A percentile compares a stretch with the other conserved stretches of the same genome.
These are phyloP conservation scores for Hirudinaria manillensis DNA, from an alignment of 2,888 invertebrate species.

Conservation along the genomic window DNA sequence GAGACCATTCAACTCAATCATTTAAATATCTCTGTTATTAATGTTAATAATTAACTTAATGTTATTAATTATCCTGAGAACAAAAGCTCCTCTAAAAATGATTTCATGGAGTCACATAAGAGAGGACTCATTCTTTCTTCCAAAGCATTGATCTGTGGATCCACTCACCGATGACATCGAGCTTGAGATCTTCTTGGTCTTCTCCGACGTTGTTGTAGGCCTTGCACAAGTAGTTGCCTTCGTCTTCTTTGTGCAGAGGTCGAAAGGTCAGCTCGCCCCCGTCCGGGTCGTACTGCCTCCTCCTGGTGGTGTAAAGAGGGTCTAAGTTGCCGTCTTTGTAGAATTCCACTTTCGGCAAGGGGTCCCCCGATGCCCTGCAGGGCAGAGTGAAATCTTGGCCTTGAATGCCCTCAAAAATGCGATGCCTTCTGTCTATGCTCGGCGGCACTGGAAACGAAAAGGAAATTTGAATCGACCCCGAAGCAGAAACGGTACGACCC, in stretches of 20 bases:
- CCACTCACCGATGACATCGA: conserved; percentile 37
- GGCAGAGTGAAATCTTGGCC: conserved; percentile 36
- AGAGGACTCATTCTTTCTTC: background rate
- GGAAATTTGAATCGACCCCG: background rate
- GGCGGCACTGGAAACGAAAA: conserved; percentile 37
- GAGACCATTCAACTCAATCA: background rate
- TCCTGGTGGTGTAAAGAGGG: conserved; percentile 32
- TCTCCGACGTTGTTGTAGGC: conserved; percentile 38
- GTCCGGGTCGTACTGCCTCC: conserved; percentile 32
- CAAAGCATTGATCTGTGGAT: too few species aligned
- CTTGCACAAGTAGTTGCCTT: conserved; percentile 37
- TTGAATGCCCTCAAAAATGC: conserved; percentile 34
- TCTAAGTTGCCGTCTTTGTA: conserved; percentile 32
- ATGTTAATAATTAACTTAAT: background rate
- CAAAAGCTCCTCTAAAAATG: too few species aligned
- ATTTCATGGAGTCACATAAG: background rate
- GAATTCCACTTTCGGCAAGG: conserved; percentile 40
- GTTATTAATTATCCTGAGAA: background rate
- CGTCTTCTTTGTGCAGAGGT: conserved; percentile 37
- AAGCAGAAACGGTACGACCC: background rate
- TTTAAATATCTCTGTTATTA: background rate
- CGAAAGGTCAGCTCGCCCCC: conserved; percentile 37
- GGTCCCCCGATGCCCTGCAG: conserved; percentile 38
- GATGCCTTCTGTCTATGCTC: conserved; percentile 27
- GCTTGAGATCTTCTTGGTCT: conserved; percentile 31